Percentiles rank a stretch among this genome's conserved stretches.
phyloP scores from a whole-genome alignment of 1,140 invertebrate species.

The Metopolophium dirhodum region DNA sequence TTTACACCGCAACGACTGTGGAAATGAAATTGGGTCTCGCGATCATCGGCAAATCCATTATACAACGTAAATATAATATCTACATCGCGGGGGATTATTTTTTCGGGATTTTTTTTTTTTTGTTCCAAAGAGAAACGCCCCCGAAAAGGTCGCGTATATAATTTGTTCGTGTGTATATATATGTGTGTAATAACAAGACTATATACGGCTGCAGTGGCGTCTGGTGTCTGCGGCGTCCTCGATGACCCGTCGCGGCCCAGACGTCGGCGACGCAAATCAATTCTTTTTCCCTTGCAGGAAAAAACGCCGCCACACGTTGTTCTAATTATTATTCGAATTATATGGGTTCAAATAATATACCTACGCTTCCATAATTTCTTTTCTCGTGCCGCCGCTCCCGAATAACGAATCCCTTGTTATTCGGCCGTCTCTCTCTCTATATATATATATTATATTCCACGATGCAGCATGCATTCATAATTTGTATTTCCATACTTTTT shows the following conservation, averaged over 20 bases:
- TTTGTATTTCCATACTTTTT: not conserved
- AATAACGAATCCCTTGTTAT: not conserved
- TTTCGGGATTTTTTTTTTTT: not conserved
- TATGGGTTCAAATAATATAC: not conserved
- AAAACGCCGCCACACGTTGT: conserved; percentile 20
- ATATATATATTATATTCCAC: not conserved
- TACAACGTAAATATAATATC: not conserved
- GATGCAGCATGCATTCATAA: not conserved
- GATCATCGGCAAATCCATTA: not conserved
- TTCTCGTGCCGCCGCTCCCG: not conserved
- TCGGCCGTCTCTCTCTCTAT: not conserved
- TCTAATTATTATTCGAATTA: conserved; percentile 40
- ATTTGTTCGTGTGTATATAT: not conserved
- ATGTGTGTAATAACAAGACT: no score
- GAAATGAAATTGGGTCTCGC: not conserved
- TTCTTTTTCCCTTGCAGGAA: not conserved
- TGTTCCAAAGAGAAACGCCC: not conserved
- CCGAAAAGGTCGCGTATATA: conserved; percentile 36
- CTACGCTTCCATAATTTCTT: not conserved
- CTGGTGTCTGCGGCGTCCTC: not conserved
- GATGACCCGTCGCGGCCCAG: not conserved
- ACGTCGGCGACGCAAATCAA: not conserved
- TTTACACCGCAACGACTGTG: not conserved
- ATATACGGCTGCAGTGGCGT: not conserved
- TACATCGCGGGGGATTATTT: not conserved